A percentile compares a stretch with the other conserved stretches of the same genome.
phyloP scores from a whole-genome alignment of 1,140 invertebrate genomes.

The Gryllus bimaculatus region DNA sequence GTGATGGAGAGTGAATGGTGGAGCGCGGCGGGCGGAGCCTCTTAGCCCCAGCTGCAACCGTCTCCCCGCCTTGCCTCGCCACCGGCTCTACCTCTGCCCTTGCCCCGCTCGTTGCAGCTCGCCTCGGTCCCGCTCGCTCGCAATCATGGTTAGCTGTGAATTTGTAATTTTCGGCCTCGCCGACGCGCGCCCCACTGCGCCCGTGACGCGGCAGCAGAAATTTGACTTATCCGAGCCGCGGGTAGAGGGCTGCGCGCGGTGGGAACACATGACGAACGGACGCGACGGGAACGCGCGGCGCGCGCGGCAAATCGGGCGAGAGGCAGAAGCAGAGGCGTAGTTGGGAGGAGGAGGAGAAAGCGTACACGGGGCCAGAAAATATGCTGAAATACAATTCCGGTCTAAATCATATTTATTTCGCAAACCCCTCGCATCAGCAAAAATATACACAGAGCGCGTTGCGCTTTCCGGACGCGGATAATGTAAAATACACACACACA shows the following conservation, averaged over 20 bases:
- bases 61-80: too few species aligned
- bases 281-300: too few species aligned
- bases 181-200: background rate
- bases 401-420: constrained; percentile 2
- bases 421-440: background rate
- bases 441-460: background rate
- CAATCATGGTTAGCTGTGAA: background rate
- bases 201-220: background rate
- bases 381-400: background rate
- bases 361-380: background rate
- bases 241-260: too few species aligned
- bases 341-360: too few species aligned
- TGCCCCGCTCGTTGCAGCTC: too few species aligned
- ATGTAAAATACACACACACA: background rate
- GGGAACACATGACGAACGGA: too few species aligned
- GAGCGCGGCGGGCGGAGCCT: too few species aligned
- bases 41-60: background rate
- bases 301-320: too few species aligned
- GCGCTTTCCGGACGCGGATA: background rate
- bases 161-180: background rate
- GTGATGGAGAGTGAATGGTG: too few species aligned
- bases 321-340: too few species aligned
- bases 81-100: background rate
- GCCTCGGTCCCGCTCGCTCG: too few species aligned
- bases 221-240: background rate